Base-by-base conservation (phyloP, 2,888 invertebrate species). In the Drosophila pseudotakahashii region DNA sequence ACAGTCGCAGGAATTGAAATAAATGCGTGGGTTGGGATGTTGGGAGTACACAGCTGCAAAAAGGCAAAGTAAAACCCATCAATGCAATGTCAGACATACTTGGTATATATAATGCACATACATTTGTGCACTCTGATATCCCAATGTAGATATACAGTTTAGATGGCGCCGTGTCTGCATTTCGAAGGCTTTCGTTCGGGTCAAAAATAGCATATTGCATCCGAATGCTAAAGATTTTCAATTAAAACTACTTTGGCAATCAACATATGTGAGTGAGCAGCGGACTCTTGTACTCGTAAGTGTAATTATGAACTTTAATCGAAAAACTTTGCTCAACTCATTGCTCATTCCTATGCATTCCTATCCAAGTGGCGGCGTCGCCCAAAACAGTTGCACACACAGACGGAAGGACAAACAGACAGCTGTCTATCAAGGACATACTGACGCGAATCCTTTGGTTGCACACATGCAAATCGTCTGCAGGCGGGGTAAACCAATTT, bases 291-390 rank as follows among this genome's bases (percentile, higher is more conserved):
- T 61, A 75, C 64, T 73, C 77, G 87, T 76, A 81, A 81, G 71
- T 78, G 84, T 84, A 85, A 85, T 85, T 85, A 85, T 85, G 88
- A 85, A 85, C 82, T 85, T 85, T 75, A 85, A 85, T 85, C 85
- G 88, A 88, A 85, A 85, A 85, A 85, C 60, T 87, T 85, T 87
- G 70, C 64, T n/a, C 79, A 83, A 74, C 76, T 78, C 87, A 86
- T 86, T 86, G 84, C 87, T 79, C 81, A 81, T 79, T 77, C 75
- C 75, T 55, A 69, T 68, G 71, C 67, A 47, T 79, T 77, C 74
- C 75, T 58, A 69, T 68, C 69, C 67, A 47, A 58, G 13, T 37
- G 45, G 37, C 41, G 45, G 37, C 16, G 13, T 23, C 64, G 52
- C 36, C 57, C 45, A 57, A 34, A 34, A 34, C 34, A 34, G 34